A percentile compares a stretch with the other conserved stretches of the same genome.
Evolutionary conservation across 2,888 invertebrate species (phyloP).

Genomic region (Mechanitis messenoides): DNA sequence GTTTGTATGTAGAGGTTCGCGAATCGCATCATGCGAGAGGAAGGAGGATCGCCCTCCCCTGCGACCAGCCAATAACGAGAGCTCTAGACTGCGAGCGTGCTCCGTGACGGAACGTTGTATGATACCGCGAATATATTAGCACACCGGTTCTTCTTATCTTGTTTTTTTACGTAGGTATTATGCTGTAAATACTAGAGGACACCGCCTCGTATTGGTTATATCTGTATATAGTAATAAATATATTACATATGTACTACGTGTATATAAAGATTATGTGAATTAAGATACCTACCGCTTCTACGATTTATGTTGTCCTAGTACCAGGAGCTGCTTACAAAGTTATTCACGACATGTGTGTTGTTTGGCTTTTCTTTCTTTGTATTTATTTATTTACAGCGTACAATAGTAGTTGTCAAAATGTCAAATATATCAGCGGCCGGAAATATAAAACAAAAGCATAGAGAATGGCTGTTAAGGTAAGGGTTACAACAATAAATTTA

Average conservation of each 20-base stretch:
- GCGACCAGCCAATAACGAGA: slow-evolving; percentile 58
- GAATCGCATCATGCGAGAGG: slow-evolving; percentile 71
- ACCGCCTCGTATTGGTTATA: slow-evolving; percentile 15
- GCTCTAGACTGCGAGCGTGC: slow-evolving; percentile 48
- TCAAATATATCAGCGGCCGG: slow-evolving; percentile 53
- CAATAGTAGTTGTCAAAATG: slow-evolving; percentile 47
- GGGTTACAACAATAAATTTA: slow-evolving; percentile 59
- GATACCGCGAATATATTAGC: slow-evolving; percentile 69
- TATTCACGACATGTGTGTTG: slow-evolving; percentile 30
- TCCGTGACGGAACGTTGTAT: slow-evolving; percentile 43
- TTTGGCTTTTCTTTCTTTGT: slow-evolving; percentile 23
- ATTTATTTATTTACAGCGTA: slow-evolving; percentile 32
- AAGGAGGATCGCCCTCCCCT: slow-evolving; percentile 73
- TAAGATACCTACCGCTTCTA: slow-evolving; percentile 35
- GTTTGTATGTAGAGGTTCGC: slow-evolving; percentile 55
- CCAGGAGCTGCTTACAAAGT: slow-evolving; percentile 48
- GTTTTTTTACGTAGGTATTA: slow-evolving; percentile 33
- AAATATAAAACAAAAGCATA: slow-evolving; percentile 64
- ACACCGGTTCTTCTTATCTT: slow-evolving; percentile 33
- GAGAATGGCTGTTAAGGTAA: slow-evolving; percentile 51
- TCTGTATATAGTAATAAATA: slow-evolving; percentile 7
- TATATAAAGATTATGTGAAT: slow-evolving; percentile 16
- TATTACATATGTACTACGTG: slow-evolving; percentile 10
- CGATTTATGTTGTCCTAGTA: slow-evolving; percentile 62
- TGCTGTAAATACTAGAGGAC: slow-evolving; percentile 18